Percentiles rank a stretch among this genome's conserved stretches.
phyloP scores from a whole-genome alignment of 2,797 vertebrate genomes.

The Pelobates cultripes region DNA sequence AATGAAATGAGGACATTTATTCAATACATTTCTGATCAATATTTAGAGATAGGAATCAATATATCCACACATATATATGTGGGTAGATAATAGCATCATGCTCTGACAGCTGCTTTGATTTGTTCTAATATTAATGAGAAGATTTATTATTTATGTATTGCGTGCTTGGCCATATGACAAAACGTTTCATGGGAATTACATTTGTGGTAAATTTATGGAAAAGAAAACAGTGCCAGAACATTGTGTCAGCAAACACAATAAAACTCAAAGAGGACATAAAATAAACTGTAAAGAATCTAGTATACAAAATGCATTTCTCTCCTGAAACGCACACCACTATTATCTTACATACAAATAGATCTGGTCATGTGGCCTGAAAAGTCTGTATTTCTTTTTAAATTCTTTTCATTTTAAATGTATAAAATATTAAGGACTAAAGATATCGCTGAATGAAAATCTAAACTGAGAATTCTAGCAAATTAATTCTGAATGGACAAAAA shows the following conservation, averaged over 20 bases:
- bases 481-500: no score
- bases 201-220: slow-evolving; percentile 24
- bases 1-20: slow-evolving; percentile 36
- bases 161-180: slow-evolving; percentile 22
- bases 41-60: slow-evolving; percentile 43
- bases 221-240: background rate
- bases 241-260: slow-evolving; percentile 7
- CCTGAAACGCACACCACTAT: no score
- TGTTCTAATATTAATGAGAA: slow-evolving; percentile 40
- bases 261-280: background rate
- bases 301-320: background rate
- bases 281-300: background rate
- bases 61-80: slow-evolving; percentile 41
- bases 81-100: slow-evolving; percentile 28
- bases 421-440: no score
- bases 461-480: no score
- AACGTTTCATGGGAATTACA: slow-evolving; percentile 26
- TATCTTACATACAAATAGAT: no score
- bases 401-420: no score
- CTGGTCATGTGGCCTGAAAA: no score
- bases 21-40: slow-evolving; percentile 34
- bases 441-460: no score
- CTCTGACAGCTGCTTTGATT: slow-evolving; percentile 36
- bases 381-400: no score
- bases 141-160: slow-evolving; percentile 44